Percentiles rank a stretch among this genome's conserved stretches.
phyloP scores from a whole-genome alignment of 2,113 vertebrate genomes.

The Leptodactylus fuscus region DNA sequence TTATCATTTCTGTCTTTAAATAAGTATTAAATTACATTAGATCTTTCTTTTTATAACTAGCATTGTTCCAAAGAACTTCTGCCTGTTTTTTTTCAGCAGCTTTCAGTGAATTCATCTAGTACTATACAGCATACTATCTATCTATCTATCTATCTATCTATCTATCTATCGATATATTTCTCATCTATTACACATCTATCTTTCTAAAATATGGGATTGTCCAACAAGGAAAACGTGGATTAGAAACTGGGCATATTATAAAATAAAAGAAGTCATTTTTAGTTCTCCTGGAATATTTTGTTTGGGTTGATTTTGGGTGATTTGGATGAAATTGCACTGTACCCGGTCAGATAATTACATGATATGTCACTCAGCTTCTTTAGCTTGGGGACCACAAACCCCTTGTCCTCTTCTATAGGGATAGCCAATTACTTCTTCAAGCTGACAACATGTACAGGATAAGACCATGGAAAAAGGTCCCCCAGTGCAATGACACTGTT shows the following conservation, averaged over 20 bases:
- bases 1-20: not conserved
- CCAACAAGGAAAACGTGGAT: too few species aligned
- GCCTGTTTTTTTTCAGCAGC: not conserved
- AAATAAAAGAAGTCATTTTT: too few species aligned
- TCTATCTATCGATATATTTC: too few species aligned
- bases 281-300: not conserved
- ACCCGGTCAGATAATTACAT: conserved; percentile 46
- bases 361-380: conserved; percentile 33
- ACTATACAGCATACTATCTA: not conserved
- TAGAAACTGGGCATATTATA: too few species aligned
- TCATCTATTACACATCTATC: not conserved
- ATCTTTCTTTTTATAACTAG: not conserved
- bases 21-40: not conserved
- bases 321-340: conserved; percentile 24
- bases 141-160: conserved; percentile 1
- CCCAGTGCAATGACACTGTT: conserved; percentile 26
- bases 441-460: conserved; percentile 29
- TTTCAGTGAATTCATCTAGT: not conserved
- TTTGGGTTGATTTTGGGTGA: not conserved
- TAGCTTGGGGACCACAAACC: conserved; percentile 46
- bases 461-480: conserved; percentile 27
- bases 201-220: too few species aligned
- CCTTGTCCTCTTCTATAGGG: conserved; percentile 35
- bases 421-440: conserved; percentile 53
- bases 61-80: not conserved